A percentile compares a stretch with the other conserved stretches of the same genome.
Evolutionary conservation across 2,797 vertebrate genomes (phyloP).

Genomic region (Centroberyx gerrardi): DNA sequence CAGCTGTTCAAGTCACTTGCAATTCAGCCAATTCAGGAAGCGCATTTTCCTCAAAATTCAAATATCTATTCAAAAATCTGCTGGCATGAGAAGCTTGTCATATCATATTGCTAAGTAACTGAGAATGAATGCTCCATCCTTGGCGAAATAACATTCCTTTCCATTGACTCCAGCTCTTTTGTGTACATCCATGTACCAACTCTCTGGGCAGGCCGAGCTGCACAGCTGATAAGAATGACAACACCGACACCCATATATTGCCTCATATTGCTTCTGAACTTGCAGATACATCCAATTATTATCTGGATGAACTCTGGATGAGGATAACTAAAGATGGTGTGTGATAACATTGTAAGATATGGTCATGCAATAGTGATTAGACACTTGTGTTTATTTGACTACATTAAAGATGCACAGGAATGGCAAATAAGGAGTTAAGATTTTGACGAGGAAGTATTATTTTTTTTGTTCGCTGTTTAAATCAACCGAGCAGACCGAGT

Average conservation of each 20-base stretch:
- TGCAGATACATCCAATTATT: conserved; percentile 63
- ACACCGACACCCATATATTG: conserved; percentile 48
- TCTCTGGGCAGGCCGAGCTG: conserved; percentile 8
- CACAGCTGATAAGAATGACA: conserved; percentile 65
- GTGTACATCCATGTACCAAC: conserved; percentile 25
- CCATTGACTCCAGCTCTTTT: conserved; percentile 5
- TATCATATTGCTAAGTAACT: background rate
- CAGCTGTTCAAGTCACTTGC: background rate
- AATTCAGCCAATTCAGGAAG: background rate
- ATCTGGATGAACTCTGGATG: conserved; percentile 73
- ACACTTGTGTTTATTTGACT: conserved; percentile 46
- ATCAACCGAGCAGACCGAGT: background rate
- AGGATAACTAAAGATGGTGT: conserved; percentile 59
- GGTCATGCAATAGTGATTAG: conserved; percentile 18
- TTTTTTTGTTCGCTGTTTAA: background rate
- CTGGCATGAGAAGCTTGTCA: background rate
- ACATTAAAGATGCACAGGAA: conserved; percentile 23
- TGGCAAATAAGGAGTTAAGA: background rate
- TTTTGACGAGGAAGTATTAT: no score
- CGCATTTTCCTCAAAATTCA: background rate
- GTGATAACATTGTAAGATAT: conserved; percentile 46
- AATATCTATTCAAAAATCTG: background rate
- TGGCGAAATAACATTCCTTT: conserved; percentile 9
- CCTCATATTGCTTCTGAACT: conserved; percentile 72
- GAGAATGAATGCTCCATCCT: background rate